These are phyloP conservation scores for Notothenia rossii DNA, from an alignment of 2,113 vertebrate species.

Conservation along the genomic window DNA sequence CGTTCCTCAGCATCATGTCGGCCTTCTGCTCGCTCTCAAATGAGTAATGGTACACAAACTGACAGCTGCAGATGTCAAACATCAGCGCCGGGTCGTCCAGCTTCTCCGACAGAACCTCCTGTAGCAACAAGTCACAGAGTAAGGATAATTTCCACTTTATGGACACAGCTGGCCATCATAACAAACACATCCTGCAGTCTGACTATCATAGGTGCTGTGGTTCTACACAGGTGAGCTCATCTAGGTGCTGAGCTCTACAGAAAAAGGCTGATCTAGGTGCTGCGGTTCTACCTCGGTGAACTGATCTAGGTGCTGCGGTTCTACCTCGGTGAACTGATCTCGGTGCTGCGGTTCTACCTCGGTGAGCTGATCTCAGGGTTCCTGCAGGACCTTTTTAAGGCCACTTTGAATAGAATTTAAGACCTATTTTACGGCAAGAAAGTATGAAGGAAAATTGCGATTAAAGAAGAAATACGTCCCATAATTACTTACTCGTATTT, in stretches of 20 bases:
- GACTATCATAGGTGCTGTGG: background rate
- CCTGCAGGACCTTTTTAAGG: too few relatives aligned
- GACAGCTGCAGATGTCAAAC: slow-evolving; percentile 97
- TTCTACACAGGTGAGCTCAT: slow-evolving; percentile 86
- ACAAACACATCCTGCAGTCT: too few relatives aligned
- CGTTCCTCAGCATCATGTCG: slow-evolving; percentile 95
- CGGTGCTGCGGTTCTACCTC: slow-evolving; percentile 83
- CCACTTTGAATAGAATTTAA: too few relatives aligned
- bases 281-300: background rate
- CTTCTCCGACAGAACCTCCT: slow-evolving; percentile 90
- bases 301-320: background rate
- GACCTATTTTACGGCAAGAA: too few relatives aligned
- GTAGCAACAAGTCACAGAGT: background rate
- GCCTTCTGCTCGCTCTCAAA: slow-evolving; percentile 94
- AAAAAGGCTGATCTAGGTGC: too few relatives aligned
- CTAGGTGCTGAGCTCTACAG: background rate
- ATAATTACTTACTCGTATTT: too few relatives aligned
- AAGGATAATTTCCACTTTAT: too few relatives aligned
- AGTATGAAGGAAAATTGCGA: too few relatives aligned
- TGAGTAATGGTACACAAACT: slow-evolving; percentile 98
- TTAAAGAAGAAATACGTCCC: too few relatives aligned
- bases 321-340: slow-evolving; percentile 85
- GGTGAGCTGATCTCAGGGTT: slow-evolving; percentile 61
- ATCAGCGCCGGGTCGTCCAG: slow-evolving; percentile 82
- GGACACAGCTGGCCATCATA: too few relatives aligned